phyloP scores from a whole-genome alignment of 1,140 invertebrate genomes.

The Trissolcus basalis region DNA sequence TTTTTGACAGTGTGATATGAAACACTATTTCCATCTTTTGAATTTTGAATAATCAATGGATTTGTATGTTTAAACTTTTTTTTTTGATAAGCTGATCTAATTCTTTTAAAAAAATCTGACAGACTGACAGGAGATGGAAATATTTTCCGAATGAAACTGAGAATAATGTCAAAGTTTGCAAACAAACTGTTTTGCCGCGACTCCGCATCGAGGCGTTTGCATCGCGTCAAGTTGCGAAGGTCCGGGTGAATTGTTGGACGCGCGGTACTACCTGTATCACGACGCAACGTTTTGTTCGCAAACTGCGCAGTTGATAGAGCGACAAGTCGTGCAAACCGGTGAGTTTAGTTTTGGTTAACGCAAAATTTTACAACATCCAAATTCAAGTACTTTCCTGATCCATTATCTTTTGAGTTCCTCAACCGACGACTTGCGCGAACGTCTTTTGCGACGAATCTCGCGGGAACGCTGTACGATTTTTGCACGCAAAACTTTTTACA shows the following conservation, averaged over 20 bases:
- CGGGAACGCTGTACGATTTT: conserved; percentile 4
- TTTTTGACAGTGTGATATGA: no score
- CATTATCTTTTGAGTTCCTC: not conserved
- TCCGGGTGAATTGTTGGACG: conserved; percentile 61
- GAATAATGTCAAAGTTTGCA: conserved; percentile 1
- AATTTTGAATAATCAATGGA: no score
- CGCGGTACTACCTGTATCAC: conserved; percentile 63
- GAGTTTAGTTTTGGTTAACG: conserved; percentile 53
- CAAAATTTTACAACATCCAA: not conserved
- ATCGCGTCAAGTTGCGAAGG: conserved; percentile 47
- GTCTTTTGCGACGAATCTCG: conserved; percentile 26
- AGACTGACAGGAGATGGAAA: no score
- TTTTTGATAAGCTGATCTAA: no score
- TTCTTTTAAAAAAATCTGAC: no score
- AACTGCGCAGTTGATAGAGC: conserved; percentile 72
- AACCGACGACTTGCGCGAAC: not conserved
- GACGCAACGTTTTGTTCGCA: conserved; percentile 59
- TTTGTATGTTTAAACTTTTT: no score
- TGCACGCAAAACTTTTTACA: conserved; percentile 5
- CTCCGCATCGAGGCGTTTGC: conserved; percentile 48
- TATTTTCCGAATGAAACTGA: no score
- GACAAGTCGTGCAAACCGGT: conserved; percentile 67
- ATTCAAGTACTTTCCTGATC: not conserved
- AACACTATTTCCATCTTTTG: no score
- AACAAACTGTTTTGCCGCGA: conserved; percentile 24